Evolutionary conservation across 2,113 vertebrate genomes (phyloP).

Genomic region (Sceloporus tristichus): DNA sequence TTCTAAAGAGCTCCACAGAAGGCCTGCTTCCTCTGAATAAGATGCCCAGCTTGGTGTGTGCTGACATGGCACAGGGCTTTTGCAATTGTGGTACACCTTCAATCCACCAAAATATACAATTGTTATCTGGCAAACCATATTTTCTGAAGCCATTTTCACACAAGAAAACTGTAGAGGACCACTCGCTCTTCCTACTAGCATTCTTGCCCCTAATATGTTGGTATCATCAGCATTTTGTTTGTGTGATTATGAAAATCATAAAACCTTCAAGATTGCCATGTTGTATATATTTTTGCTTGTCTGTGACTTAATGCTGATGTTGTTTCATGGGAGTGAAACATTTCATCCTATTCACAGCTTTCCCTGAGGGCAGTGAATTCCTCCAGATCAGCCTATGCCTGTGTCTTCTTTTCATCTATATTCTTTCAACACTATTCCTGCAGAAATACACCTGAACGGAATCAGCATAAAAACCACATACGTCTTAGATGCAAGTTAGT

Average conservation of each 20-base stretch:
- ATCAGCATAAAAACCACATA: conserved; percentile 48
- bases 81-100: too few species aligned
- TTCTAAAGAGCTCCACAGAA: too few species aligned
- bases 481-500: conserved; percentile 83
- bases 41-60: too few species aligned
- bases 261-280: background rate
- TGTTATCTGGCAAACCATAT: background rate
- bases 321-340: conserved; percentile 23
- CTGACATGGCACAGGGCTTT: too few species aligned
- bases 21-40: too few species aligned
- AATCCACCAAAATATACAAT: too few species aligned
- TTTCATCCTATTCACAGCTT: conserved; percentile 78
- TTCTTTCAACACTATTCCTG: conserved; percentile 90
- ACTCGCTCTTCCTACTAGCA: background rate
- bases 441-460: conserved; percentile 52
- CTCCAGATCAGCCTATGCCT: conserved; percentile 89
- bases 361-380: conserved; percentile 89
- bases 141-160: background rate
- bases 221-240: background rate
- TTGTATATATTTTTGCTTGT: background rate
- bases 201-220: background rate
- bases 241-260: background rate
- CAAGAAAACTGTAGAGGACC: background rate
- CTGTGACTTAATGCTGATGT: background rate
- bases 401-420: conserved; percentile 86